Conservation (phyloP, 2,113 vertebrate genomes). For the Dipodomys merriami region DNA sequence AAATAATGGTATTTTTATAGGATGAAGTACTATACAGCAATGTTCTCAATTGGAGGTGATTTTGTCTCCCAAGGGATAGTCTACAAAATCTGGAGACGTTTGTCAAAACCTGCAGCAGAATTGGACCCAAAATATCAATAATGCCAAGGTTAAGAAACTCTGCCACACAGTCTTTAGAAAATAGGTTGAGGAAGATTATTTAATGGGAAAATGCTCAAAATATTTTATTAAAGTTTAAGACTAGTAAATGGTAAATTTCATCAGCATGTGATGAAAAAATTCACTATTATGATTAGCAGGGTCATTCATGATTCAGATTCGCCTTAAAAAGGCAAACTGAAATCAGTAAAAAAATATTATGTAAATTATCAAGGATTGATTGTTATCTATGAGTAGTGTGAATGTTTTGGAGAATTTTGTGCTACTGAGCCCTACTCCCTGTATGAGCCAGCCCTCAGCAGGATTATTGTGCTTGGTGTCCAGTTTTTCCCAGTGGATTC, state of each 20-base stretch:
- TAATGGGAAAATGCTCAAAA: background rate
- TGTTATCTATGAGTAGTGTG: slow-evolving; percentile 30
- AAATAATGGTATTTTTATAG: background rate
- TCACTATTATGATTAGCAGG: slow-evolving; percentile 16
- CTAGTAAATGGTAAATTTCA: slow-evolving; percentile 31
- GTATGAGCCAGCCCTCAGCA: background rate
- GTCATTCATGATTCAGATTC: background rate
- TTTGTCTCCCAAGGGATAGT: background rate
- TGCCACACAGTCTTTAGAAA: background rate
- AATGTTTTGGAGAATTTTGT: slow-evolving; percentile 32
- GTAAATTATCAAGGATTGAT: slow-evolving; percentile 5
- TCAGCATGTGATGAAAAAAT: background rate
- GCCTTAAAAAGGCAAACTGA: slow-evolving; percentile 1
- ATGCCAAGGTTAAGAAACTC: background rate
- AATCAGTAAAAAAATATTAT: slow-evolving; percentile 3
- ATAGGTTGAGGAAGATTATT: background rate
- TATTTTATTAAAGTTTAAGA: slow-evolving; percentile 19
- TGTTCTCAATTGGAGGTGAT: background rate
- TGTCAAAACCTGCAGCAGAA: background rate
- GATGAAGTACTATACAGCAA: background rate
- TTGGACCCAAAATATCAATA: background rate
- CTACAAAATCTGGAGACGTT: slow-evolving; percentile 22
- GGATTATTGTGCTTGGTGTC: background rate
- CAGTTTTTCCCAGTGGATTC: background rate
- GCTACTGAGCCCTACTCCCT: background rate